A percentile compares a stretch with the other conserved stretches of the same genome.
phyloP scores from a whole-genome alignment of 2,797 vertebrate species.

The Myotis findleyi region DNA sequence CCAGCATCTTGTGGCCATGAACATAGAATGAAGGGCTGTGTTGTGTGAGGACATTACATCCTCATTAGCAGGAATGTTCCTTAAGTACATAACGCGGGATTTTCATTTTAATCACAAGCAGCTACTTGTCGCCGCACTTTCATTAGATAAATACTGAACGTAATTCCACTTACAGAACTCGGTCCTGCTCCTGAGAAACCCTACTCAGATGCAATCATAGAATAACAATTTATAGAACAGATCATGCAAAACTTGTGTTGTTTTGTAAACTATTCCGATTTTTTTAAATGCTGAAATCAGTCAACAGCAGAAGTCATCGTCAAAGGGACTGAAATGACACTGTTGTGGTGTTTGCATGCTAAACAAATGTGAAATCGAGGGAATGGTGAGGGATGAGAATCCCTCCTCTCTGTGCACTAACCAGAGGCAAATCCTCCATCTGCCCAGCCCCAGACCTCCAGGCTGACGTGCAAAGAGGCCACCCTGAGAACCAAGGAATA shows the following conservation, averaged over 20 bases:
- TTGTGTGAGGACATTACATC: conserved; percentile 84
- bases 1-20: conserved; percentile 87
- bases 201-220: conserved; percentile 59
- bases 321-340: not conserved
- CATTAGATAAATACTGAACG: conserved; percentile 82
- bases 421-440: conserved; percentile 74
- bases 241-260: not conserved
- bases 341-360: not conserved
- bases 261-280: conserved; percentile 36
- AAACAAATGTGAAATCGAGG: conserved; percentile 7
- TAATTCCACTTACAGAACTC: conserved; percentile 72
- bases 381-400: conserved; percentile 74
- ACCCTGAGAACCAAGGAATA: conserved; percentile 81
- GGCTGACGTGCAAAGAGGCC: conserved; percentile 81
- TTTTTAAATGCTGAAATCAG: not conserved
- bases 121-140: conserved; percentile 83
- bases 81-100: conserved; percentile 82
- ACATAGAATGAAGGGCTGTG: conserved; percentile 86
- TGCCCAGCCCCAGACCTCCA: conserved; percentile 85
- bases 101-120: conserved; percentile 87
- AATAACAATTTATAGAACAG: conserved; percentile 44
- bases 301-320: not conserved
- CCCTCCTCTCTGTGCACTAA: conserved; percentile 74
- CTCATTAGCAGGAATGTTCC: conserved; percentile 86
- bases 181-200: conserved; percentile 73